phyloP scores from a whole-genome alignment of 2,888 invertebrate species.

The Lithosia quadra region DNA sequence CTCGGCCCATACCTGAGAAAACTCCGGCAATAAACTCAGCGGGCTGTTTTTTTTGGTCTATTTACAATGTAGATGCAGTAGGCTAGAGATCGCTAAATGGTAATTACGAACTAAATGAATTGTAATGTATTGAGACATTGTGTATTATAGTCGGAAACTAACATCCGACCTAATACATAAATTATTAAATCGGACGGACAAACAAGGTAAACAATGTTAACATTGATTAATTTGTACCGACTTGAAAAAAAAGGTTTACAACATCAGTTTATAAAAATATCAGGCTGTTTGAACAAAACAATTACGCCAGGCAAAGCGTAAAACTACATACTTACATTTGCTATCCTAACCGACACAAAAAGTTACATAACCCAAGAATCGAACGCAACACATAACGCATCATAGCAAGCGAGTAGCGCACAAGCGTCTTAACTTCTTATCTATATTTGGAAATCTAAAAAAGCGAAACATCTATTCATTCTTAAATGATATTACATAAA shows the following conservation, averaged over 20 bases:
- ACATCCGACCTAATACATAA: not conserved
- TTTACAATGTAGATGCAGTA: too few species aligned
- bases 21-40: too few species aligned
- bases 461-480: not conserved
- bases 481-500: constrained; percentile 14
- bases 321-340: too few species aligned
- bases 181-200: not conserved
- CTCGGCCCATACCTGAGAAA: too few species aligned
- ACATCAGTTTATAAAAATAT: too few species aligned
- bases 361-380: not conserved
- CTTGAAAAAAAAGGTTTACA: not conserved
- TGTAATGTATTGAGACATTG: not conserved
- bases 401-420: too few species aligned
- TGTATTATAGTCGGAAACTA: not conserved
- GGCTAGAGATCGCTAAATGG: too few species aligned
- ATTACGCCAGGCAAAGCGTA: too few species aligned
- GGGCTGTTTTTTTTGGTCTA: too few species aligned
- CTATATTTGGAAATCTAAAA: not conserved
- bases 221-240: not conserved
- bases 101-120: too few species aligned
- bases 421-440: not conserved
- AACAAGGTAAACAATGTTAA: not conserved
- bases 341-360: not conserved
- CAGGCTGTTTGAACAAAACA: too few species aligned
- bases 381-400: not conserved